Evolutionary conservation across 2,888 invertebrate genomes (phyloP).

Genomic region (Xylocampa areola): DNA sequence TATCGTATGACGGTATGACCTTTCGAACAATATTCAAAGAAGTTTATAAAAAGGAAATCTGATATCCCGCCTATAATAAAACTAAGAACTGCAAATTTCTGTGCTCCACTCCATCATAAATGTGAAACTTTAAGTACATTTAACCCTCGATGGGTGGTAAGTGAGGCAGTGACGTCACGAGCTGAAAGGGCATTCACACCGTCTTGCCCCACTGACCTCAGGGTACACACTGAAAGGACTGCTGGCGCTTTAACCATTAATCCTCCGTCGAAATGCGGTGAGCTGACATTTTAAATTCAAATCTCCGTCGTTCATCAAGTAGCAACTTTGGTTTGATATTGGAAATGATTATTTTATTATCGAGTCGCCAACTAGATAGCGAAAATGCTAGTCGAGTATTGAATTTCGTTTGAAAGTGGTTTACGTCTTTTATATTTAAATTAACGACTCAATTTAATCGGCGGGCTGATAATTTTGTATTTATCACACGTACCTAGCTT

Average conservation of each 20-base stretch:
- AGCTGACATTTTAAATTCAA: conserved; percentile 52
- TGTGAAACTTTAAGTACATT: conserved; percentile 54
- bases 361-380: conserved; percentile 4
- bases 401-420: conserved; percentile 19
- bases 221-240: conserved; percentile 57
- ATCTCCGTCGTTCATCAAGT: conserved; percentile 26
- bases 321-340: conserved; percentile 29
- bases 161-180: conserved; percentile 64
- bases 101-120: conserved; percentile 40
- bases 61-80: conserved; percentile 26
- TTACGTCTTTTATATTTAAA: conserved; percentile 28
- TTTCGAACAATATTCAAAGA: conserved; percentile 21
- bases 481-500: conserved; percentile 9
- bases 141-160: conserved; percentile 59
- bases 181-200: conserved; percentile 69
- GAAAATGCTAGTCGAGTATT: conserved; percentile 4
- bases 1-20: conserved; percentile 8
- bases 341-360: conserved; percentile 28
- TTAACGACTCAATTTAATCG: conserved; percentile 31
- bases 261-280: conserved; percentile 48
- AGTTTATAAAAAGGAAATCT: conserved; percentile 31
- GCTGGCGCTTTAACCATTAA: conserved; percentile 54
- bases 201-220: conserved; percentile 70
- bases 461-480: conserved; percentile 27
- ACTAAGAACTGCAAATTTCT: conserved; percentile 34